These are phyloP conservation scores for Alosa sapidissima DNA, from an alignment of 2,797 vertebrate species.

Conservation along the genomic window DNA sequence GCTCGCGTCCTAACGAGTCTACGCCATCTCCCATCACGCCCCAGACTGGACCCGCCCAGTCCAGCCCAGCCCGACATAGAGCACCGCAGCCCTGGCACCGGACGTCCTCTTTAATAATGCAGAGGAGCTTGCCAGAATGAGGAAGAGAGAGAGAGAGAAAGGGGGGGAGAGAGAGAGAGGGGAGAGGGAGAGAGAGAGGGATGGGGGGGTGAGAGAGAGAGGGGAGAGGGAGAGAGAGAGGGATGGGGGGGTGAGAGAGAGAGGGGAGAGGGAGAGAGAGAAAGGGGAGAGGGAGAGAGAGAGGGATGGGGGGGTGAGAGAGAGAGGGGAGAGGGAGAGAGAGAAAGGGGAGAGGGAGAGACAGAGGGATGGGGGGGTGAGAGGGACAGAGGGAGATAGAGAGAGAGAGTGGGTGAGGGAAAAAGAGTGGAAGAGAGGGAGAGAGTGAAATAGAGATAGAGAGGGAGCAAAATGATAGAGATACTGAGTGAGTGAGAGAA, in stretches of 20 bases:
- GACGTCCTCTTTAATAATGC: slow-evolving; percentile 3
- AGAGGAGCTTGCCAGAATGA: background rate
- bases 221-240: background rate
- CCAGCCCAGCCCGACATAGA: slow-evolving; percentile 18
- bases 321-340: background rate
- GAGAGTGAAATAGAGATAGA: background rate
- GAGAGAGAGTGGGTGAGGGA: background rate
- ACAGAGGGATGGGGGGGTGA: background rate
- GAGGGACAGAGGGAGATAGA: background rate
- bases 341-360: background rate
- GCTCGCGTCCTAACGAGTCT: background rate
- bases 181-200: background rate
- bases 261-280: background rate
- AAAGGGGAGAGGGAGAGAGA: background rate
- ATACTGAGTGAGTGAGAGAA: background rate
- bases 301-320: too few species aligned
- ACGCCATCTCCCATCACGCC: background rate
- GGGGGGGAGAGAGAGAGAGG: background rate
- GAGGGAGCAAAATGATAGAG: background rate
- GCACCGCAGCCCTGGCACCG: background rate
- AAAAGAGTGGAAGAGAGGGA: background rate
- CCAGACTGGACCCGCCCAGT: background rate
- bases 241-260: background rate
- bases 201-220: too few species aligned
- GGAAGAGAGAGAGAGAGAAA: background rate